Percentiles rank a stretch among this genome's conserved stretches.
Evolutionary conservation across 53 echinoderm and acorn worm genomes (phyloP).

Genomic region (Paracentrotus lividus): DNA sequence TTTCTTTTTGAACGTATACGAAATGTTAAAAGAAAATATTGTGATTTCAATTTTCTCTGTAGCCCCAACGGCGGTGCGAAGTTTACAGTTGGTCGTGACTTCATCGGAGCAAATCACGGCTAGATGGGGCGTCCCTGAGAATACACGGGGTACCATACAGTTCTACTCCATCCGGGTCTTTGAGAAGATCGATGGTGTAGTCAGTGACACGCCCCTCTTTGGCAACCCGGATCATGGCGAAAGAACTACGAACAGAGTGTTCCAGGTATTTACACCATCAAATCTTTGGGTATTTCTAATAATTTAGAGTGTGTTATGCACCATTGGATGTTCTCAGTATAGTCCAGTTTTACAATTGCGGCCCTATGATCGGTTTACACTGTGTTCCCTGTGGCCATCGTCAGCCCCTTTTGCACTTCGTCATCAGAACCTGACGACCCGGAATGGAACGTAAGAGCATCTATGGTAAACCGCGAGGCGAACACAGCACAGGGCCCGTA

Average conservation of each 20-base stretch:
- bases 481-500: no score
- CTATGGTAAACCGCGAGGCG: no score
- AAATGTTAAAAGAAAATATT: background rate
- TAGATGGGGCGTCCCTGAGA: slow-evolving; percentile 76
- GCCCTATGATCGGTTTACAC: no score
- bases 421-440: no score
- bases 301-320: no score
- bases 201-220: background rate
- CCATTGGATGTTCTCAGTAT: no score
- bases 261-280: background rate
- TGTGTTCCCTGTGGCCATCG: no score
- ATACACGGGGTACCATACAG: slow-evolving; percentile 74
- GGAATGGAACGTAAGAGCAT: no score
- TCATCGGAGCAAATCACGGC: slow-evolving; percentile 69
- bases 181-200: background rate
- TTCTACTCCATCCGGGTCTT: slow-evolving; percentile 74
- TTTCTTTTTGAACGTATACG: no score
- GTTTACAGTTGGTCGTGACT: slow-evolving; percentile 62
- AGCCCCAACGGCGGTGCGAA: slow-evolving; percentile 87
- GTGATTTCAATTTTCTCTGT: background rate
- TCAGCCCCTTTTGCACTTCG: no score
- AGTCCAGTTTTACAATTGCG: no score
- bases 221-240: background rate
- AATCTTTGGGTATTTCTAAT: no score
- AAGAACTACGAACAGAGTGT: background rate